Evolutionary conservation across 2,113 vertebrate genomes (phyloP), one percentile per base, ranked within the genome.

Genomic region (Recurvirostra avosetta): DNA sequence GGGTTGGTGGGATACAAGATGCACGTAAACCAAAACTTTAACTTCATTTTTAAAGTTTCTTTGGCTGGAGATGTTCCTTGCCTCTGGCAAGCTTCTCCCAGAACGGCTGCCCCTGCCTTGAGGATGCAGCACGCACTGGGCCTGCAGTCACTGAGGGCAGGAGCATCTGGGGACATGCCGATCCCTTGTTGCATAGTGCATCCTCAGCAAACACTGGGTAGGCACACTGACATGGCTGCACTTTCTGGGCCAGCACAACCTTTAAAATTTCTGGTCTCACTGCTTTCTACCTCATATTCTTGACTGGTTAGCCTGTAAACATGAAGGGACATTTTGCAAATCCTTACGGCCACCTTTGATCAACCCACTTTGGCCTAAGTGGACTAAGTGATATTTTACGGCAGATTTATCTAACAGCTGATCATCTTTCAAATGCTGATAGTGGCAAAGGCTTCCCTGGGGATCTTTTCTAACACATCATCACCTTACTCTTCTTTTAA

Each of bases 331-430:
- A 58, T 79, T 88, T 83, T 59, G 59, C 47, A 93, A 88, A 95
- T 90, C 56, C 63, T 89, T 74, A 81, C 8, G 11, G 72, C 58
- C 61, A 80, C 65, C 47, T 84, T 83, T 84, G 75, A 83, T 87
- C 63, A 86, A 80, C 41, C 58, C 66, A 45, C 71, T 94, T 84
- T 81, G 92, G 78, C 90, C 50, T 84, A 77, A 89, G 58, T 27
- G 16, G 73, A 81, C 61, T 84, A 74, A 80, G 68, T 73, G 72
- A 15, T 68, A 52, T 81, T 96, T 97, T 90, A 84, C 53, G 59
- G 89, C 67, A 79, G 72, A 92, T 91, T 86, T 88, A 82, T 74
- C 40, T 90, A 91, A 86, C 6, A 29, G 75, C 84, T 75, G 72
- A 49, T 90, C 55, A 56, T 86, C 92, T 86, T 94, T 89, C 79